phyloP scores from a whole-genome alignment of 2,113 vertebrate genomes.

The Benitochromis conjunctus region DNA sequence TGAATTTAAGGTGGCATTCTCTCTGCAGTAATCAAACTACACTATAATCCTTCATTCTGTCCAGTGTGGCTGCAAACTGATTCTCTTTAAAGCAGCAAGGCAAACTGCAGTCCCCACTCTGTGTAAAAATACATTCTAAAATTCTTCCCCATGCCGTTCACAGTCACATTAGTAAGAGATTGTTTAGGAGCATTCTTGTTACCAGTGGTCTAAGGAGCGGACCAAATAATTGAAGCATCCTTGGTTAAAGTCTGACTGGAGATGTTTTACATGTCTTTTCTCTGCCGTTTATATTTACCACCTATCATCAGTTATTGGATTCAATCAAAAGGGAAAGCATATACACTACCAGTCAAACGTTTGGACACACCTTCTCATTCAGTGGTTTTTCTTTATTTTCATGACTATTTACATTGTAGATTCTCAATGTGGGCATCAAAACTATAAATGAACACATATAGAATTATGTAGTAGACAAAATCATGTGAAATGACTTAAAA shows the following conservation, averaged over 20 bases:
- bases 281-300: not conserved
- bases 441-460: not conserved
- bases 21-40: not conserved
- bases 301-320: not conserved
- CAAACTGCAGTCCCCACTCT: not conserved
- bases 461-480: not conserved
- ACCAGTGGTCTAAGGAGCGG: not conserved
- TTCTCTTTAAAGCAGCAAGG: not conserved
- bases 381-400: not conserved
- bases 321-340: not conserved
- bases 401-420: not conserved
- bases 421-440: not conserved
- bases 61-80: not conserved
- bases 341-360: not conserved
- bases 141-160: not conserved
- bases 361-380: not conserved
- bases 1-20: not conserved
- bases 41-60: not conserved
- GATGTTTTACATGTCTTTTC: not conserved
- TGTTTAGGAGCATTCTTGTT: no score
- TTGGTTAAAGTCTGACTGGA: not conserved
- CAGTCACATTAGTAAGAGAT: not conserved
- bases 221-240: not conserved
- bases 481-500: not conserved
- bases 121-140: not conserved